phyloP scores from a whole-genome alignment of 2,797 vertebrate genomes.

The Tapera naevia region DNA sequence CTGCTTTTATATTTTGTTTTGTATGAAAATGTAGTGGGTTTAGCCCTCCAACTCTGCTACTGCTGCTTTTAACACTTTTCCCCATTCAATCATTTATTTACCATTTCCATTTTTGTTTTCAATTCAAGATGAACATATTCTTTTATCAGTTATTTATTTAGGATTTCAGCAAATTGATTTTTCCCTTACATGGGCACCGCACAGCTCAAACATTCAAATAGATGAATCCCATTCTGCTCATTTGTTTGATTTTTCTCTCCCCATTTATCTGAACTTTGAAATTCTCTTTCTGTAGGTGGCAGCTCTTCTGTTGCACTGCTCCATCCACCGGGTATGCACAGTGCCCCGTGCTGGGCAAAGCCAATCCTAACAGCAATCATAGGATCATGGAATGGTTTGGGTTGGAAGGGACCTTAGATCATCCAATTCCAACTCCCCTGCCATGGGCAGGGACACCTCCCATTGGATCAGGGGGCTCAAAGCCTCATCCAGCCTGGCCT shows the following conservation, averaged over 20 bases:
- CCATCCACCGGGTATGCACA: accelerated
- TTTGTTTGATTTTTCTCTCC: background rate
- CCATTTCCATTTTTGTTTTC: slow-evolving; percentile 39
- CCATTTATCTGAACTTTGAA: background rate
- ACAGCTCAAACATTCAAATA: background rate
- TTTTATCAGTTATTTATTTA: slow-evolving; percentile 61
- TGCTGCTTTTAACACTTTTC: slow-evolving; percentile 5
- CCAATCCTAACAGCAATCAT: background rate
- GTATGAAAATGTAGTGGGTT: slow-evolving; percentile 42
- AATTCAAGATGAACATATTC: background rate
- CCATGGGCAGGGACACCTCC: too few relatives aligned
- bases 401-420: too few relatives aligned
- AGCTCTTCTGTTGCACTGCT: background rate
- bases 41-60: background rate
- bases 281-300: background rate
- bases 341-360: accelerated
- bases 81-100: slow-evolving; percentile 40
- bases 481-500: too few relatives aligned
- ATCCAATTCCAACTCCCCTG: too few relatives aligned
- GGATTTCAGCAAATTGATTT: slow-evolving; percentile 58
- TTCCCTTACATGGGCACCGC: background rate
- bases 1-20: slow-evolving; percentile 50
- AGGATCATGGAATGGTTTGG: too few relatives aligned
- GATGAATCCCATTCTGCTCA: background rate
- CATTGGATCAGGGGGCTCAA: too few relatives aligned